Conservation (phyloP, 2,797 vertebrate species). For the Brachyalestes nurse region DNA sequence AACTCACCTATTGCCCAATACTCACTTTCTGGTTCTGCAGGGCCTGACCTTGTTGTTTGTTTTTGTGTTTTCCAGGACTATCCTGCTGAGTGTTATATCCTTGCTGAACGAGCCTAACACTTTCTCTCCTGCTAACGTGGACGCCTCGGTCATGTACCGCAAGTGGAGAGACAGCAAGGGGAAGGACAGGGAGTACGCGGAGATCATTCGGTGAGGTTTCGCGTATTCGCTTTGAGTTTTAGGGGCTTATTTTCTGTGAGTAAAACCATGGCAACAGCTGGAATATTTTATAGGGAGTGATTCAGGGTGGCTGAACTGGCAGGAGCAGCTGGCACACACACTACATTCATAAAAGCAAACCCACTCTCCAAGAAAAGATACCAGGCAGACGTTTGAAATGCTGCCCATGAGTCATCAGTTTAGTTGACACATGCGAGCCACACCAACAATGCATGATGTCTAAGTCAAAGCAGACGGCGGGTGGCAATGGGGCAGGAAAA, state of each 20-base stretch:
- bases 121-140: conserved; percentile 94
- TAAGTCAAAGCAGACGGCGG: too few species aligned
- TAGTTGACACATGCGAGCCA: too few species aligned
- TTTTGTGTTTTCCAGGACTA: conserved; percentile 80
- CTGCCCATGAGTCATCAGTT: too few species aligned
- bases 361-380: too few species aligned
- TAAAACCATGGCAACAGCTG: not conserved
- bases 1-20: not conserved
- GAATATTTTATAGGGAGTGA: too few species aligned
- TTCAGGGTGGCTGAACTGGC: too few species aligned
- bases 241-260: not conserved
- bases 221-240: not conserved
- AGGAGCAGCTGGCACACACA: too few species aligned
- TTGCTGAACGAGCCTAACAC: conserved; percentile 96
- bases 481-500: too few species aligned
- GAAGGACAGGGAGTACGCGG: conserved; percentile 91
- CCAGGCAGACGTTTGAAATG: too few species aligned
- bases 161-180: conserved; percentile 97
- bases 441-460: too few species aligned
- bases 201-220: conserved; percentile 88
- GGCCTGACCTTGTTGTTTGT: not conserved
- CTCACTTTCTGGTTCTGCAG: not conserved
- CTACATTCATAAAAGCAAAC: too few species aligned
- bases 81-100: conserved; percentile 95
- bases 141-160: conserved; percentile 96